These are phyloP conservation scores for Rhamnusium bicolor DNA, from an alignment of 2,888 invertebrate species.

Conservation along the genomic window DNA sequence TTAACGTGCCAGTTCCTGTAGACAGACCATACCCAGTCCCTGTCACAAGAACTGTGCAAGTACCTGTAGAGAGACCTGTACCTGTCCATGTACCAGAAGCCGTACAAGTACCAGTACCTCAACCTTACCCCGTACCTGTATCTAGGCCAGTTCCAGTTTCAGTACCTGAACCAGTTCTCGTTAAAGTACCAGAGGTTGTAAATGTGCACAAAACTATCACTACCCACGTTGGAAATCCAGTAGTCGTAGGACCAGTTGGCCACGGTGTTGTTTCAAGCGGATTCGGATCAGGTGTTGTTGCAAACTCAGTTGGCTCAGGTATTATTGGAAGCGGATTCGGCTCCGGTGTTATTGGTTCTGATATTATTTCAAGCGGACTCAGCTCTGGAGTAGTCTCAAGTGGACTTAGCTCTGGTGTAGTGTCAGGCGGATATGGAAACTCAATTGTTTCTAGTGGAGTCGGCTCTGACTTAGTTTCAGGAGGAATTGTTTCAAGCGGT, in stretches of 20 bases:
- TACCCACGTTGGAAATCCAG: slow-evolving; percentile 19
- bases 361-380: background rate
- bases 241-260: slow-evolving; percentile 7
- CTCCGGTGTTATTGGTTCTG: background rate
- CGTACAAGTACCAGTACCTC: slow-evolving; percentile 56
- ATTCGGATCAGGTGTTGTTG: background rate
- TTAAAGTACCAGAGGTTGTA: slow-evolving; percentile 55
- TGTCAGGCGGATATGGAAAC: background rate
- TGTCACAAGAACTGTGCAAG: slow-evolving; percentile 54
- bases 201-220: slow-evolving; percentile 42
- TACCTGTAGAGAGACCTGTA: slow-evolving; percentile 59
- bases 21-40: slow-evolving; percentile 62
- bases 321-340: background rate
- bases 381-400: background rate
- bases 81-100: slow-evolving; percentile 58
- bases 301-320: background rate
- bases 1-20: slow-evolving; percentile 56
- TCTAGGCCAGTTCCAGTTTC: slow-evolving; percentile 53
- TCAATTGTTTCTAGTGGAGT: background rate
- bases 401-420: background rate
- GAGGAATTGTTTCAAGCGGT: slow-evolving; percentile 5
- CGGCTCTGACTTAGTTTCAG: background rate
- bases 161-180: slow-evolving; percentile 57
- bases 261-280: background rate
- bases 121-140: slow-evolving; percentile 55